A percentile compares a stretch with the other conserved stretches of the same genome.
Conservation (phyloP, 2,113 vertebrate genomes). For the Phylloscopus trochilus region DNA sequence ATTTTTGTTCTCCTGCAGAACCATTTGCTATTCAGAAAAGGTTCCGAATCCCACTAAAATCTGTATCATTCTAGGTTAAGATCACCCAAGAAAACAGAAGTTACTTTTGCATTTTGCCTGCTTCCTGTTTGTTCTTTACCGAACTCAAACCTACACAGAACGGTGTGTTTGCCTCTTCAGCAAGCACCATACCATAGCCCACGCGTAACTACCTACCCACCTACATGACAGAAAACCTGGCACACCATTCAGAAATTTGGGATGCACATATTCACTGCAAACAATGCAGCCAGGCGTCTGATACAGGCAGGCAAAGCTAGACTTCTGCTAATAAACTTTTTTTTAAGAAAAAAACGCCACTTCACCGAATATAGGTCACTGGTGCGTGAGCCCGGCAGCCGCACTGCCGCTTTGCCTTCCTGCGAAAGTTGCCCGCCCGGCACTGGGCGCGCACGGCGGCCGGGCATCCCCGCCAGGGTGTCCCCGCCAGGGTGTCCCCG, state of each 20-base stretch:
- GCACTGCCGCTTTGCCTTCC: neutral
- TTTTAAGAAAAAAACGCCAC: neutral
- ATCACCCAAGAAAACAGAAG: neutral
- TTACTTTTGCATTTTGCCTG: neutral
- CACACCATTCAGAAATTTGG: neutral
- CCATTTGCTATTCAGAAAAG: neutral
- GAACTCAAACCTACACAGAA: neutral
- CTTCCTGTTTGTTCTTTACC: slow-evolving; percentile 21
- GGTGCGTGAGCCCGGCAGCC: neutral
- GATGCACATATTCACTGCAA: neutral
- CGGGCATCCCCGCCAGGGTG: neutral
- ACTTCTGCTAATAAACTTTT: neutral
- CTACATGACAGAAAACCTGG: neutral
- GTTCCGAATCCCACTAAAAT: neutral
- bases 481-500: neutral
- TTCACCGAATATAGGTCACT: neutral
- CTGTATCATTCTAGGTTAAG: neutral
- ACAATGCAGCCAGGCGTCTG: neutral
- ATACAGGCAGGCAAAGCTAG: neutral
- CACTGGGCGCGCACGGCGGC: neutral
- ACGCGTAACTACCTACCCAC: neutral
- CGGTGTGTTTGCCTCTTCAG: neutral
- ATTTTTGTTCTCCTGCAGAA: neutral
- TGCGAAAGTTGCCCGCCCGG: neutral
- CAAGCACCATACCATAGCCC: neutral